Evolutionary conservation across 2,888 invertebrate species (phyloP).

Genomic region (Scaptomyza polygonia): DNA sequence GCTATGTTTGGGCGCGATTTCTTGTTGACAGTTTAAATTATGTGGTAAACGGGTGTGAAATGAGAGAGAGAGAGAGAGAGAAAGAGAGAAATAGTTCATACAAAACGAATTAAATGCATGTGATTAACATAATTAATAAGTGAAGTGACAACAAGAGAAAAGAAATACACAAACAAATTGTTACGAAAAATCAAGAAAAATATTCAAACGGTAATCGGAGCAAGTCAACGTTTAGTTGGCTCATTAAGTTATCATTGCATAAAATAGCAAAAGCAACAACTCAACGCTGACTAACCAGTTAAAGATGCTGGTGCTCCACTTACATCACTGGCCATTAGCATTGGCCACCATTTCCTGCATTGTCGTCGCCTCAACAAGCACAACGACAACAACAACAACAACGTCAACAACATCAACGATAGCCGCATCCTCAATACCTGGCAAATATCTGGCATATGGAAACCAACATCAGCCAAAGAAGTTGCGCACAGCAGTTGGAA

Average conservation of each 20-base stretch:
- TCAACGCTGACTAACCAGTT: slow-evolving; percentile 34
- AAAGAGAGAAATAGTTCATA: slow-evolving; percentile 30
- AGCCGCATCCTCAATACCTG: slow-evolving; percentile 73
- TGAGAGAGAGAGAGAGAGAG: slow-evolving; percentile 22
- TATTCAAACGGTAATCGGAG: slow-evolving; percentile 50
- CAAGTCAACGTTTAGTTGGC: slow-evolving; percentile 31
- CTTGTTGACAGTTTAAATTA: slow-evolving; percentile 77
- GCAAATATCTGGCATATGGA: slow-evolving; percentile 82
- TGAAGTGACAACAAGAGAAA: slow-evolving; percentile 37
- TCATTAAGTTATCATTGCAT: slow-evolving; percentile 66
- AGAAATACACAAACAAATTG: slow-evolving; percentile 12
- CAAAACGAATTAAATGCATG: slow-evolving; percentile 42
- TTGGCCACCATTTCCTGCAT: slow-evolving; percentile 81
- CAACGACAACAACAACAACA: slow-evolving; percentile 25
- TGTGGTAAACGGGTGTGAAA: slow-evolving; percentile 48
- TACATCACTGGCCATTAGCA: slow-evolving; percentile 77
- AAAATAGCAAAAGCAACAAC: slow-evolving; percentile 40
- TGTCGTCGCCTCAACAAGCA: slow-evolving; percentile 48
- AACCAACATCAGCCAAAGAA: slow-evolving; percentile 64
- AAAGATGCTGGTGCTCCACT: slow-evolving; percentile 79
- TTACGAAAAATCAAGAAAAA: slow-evolving; percentile 22
- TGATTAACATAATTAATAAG: slow-evolving; percentile 76
- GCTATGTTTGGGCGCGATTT: slow-evolving; percentile 67
- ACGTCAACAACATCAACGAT: slow-evolving; percentile 18
- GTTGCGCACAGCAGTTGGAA: slow-evolving; percentile 43